phyloP scores from a whole-genome alignment of 2,888 invertebrate species.

The Diplazon laetatorius region DNA sequence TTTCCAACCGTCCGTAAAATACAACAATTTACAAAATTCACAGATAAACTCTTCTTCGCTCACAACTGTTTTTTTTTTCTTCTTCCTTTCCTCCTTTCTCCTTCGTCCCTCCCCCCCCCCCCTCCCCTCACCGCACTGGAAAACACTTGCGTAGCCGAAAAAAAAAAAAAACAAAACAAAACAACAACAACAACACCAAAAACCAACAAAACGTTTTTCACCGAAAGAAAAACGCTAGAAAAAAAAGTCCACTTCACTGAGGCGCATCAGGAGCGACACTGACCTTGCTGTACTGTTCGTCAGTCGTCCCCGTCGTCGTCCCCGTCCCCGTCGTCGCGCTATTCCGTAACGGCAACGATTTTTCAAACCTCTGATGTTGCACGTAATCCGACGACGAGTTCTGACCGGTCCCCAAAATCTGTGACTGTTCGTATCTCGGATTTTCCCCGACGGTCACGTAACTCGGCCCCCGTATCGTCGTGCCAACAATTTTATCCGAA shows the following conservation, averaged over 20 bases:
- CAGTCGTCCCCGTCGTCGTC: constrained; percentile 66
- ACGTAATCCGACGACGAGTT: constrained; percentile 67
- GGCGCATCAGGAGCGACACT: constrained; percentile 76
- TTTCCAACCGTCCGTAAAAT: constrained; percentile 27
- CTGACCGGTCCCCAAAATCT: constrained; percentile 53
- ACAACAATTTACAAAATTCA: constrained; percentile 58
- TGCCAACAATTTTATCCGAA: constrained; percentile 13
- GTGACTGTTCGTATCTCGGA: constrained; percentile 51
- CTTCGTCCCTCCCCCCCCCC: too few relatives aligned
- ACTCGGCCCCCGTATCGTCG: constrained; percentile 65
- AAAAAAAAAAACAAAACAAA: constrained; percentile 21
- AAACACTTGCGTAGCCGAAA: background rate
- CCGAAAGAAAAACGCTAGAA: too few relatives aligned
- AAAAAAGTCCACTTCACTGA: constrained; percentile 69
- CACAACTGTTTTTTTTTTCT: constrained; percentile 17
- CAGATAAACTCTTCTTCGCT: constrained; percentile 20
- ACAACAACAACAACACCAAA: constrained; percentile 10
- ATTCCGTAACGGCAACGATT: constrained; percentile 61
- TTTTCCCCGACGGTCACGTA: constrained; percentile 75
- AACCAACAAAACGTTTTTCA: too few relatives aligned
- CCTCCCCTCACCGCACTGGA: background rate
- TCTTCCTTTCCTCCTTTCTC: background rate
- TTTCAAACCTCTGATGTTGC: constrained; percentile 72
- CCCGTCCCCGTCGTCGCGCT: constrained; percentile 46
- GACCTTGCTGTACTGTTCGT: constrained; percentile 79